Base-by-base conservation (phyloP, 2,113 vertebrate species). In the Fulica atra region DNA sequence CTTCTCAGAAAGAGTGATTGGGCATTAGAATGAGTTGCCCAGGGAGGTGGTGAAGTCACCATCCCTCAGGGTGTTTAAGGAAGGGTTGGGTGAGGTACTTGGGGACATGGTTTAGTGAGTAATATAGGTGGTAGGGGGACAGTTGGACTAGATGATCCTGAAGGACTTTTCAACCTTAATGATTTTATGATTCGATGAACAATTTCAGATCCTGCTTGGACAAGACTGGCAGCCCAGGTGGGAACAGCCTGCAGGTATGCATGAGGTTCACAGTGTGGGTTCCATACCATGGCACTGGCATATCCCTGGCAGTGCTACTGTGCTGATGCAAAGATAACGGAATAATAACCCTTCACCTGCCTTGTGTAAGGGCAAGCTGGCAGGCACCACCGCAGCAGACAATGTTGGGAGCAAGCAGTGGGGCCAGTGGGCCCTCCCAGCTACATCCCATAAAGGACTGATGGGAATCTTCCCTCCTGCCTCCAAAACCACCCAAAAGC, bases 381-480 rank as follows among this genome's bases (percentile, higher is more conserved):
- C 12, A 33, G 44, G 20, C 29, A 57, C 23, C 9, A 29, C 54
- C 60, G 44, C 24, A 80, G 69, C 33, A 77, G 48, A 35, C 7
- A 8, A 21, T 77, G 13, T 0, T 40, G 54, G 38, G 25, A 78
- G 20, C 26, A 79, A 53, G 14, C 1, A 0, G 6, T 40, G 66
- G n/a, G 42, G 9, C 17, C 72, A 86, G 50, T 2, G 0, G 10
- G 8, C 4, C 14, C 4, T 8, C 26, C 7, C 1, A 3, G 4
- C 24, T 50, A 33, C 1, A 3, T 35, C 15, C 36, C 46, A 25
- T 25, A 36, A 13, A 29, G 18, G 19, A 60, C 5, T 8, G 9
- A 36, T 61, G 18, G 20, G 44, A 65, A 70, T 42, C 11, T 42
- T 88, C 57, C 76, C 31, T 85, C 23, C 64, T 66, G 60, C 42